Percentiles rank a stretch among this genome's conserved stretches.
Conservation (phyloP, 2,888 invertebrate genomes). For the Dolichopus griseipennis region DNA sequence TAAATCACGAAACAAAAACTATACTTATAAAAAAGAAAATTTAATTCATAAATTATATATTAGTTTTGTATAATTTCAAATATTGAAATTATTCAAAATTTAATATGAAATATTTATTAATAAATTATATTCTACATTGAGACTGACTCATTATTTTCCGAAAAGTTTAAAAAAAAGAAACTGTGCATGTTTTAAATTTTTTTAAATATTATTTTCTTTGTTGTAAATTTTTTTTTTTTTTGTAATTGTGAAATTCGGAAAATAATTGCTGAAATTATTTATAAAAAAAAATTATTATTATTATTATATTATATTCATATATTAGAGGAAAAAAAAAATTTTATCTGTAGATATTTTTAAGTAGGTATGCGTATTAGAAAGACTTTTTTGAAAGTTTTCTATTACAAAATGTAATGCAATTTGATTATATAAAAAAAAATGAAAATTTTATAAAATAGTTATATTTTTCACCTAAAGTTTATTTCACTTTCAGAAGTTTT, state of each 20-base stretch:
- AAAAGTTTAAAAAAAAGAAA: background rate
- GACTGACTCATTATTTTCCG: constrained; percentile 6
- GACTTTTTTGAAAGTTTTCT: background rate
- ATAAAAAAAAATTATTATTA: background rate
- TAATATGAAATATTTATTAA: background rate
- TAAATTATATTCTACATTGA: background rate
- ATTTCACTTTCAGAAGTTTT: too few species aligned
- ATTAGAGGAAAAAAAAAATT: background rate
- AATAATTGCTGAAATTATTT: constrained; percentile 10
- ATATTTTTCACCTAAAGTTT: too few species aligned
- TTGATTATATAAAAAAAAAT: too few species aligned
- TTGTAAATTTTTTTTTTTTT: background rate
- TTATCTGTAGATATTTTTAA: background rate
- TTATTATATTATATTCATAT: background rate
- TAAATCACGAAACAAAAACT: too few species aligned
- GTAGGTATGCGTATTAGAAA: constrained; percentile 1
- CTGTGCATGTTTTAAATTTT: background rate
- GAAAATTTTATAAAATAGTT: too few species aligned
- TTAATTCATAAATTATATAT: background rate
- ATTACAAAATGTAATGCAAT: too few species aligned
- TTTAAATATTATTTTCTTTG: background rate
- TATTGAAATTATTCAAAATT: too few species aligned
- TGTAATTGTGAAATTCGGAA: constrained; percentile 5
- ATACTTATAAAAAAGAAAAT: background rate
- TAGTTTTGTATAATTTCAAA: too few species aligned